Evolutionary conservation across 2,113 vertebrate genomes (phyloP).

Genomic region (Scomber colias): DNA sequence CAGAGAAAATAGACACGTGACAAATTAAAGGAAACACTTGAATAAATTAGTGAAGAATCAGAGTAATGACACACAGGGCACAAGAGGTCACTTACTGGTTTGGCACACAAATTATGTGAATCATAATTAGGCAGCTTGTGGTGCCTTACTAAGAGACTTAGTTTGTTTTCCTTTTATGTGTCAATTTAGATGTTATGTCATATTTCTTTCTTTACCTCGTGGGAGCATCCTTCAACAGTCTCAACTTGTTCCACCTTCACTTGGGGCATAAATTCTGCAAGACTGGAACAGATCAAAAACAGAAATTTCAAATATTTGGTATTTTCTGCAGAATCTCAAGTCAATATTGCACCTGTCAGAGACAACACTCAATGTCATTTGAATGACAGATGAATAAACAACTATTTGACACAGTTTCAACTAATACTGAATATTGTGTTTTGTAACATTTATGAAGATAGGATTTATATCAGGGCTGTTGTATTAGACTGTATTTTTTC

Average conservation of each 20-base stretch:
- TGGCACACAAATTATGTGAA: too few species aligned
- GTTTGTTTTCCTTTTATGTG: too few species aligned
- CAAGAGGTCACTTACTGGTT: too few species aligned
- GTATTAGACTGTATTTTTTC: too few species aligned
- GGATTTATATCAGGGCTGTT: too few species aligned
- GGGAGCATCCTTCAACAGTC: slow-evolving; percentile 95
- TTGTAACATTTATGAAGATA: too few species aligned
- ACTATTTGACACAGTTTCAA: not conserved
- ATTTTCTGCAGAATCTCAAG: not conserved
- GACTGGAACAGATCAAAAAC: slow-evolving; percentile 75
- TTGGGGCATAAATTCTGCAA: slow-evolving; percentile 95
- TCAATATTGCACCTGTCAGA: not conserved
- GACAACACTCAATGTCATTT: not conserved
- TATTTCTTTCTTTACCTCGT: slow-evolving; percentile 87
- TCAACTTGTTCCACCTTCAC: slow-evolving; percentile 95
- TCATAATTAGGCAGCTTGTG: too few species aligned
- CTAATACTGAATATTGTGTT: too few species aligned
- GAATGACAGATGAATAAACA: not conserved
- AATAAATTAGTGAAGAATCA: too few species aligned
- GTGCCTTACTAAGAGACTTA: too few species aligned
- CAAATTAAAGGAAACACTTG: not conserved
- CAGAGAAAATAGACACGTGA: not conserved
- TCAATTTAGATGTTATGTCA: slow-evolving; percentile 32
- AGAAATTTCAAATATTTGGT: not conserved
- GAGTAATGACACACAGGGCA: too few species aligned